Evolutionary conservation across 2,888 invertebrate genomes (phyloP).

Genomic region (Coelopa pilipes): DNA sequence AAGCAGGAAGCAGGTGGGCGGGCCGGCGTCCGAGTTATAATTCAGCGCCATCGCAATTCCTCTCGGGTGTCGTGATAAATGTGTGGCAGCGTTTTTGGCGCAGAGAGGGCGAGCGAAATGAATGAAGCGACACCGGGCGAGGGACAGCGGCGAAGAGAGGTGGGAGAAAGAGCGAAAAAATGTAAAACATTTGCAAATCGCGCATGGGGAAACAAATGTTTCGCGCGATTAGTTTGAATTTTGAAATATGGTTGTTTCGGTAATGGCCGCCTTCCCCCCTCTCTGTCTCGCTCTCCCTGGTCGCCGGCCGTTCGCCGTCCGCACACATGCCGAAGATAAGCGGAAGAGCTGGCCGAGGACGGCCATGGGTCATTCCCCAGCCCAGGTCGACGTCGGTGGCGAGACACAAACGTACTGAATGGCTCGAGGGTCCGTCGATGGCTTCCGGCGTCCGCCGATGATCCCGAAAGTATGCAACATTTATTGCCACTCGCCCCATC

Average conservation of each 20-base stretch:
- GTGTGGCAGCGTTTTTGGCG: conserved; percentile 36
- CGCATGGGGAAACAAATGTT: background rate
- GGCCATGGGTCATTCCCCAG: conserved; percentile 16
- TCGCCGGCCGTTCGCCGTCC: background rate
- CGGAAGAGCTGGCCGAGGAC: background rate
- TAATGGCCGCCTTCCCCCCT: background rate
- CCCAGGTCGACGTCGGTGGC: too few relatives aligned
- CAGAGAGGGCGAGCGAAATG: background rate
- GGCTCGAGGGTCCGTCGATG: too few relatives aligned
- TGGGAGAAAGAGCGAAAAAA: background rate
- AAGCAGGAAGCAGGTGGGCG: background rate
- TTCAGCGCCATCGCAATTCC: conserved; percentile 33
- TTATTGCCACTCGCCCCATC: background rate
- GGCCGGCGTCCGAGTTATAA: conserved; percentile 27
- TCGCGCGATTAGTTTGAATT: conserved; percentile 32
- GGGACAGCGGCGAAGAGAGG: too few relatives aligned
- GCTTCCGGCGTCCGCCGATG: too few relatives aligned
- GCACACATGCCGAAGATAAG: conserved; percentile 29
- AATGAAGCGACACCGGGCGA: too few relatives aligned
- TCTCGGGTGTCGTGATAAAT: conserved; percentile 35
- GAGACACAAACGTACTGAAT: too few relatives aligned
- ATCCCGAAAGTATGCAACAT: too few relatives aligned
- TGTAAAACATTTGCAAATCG: conserved; percentile 2
- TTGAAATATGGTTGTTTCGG: conserved; percentile 32
- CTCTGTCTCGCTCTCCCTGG: conserved; percentile 1